Percentiles rank a stretch among this genome's conserved stretches.
phyloP scores from a whole-genome alignment of 37 sponge, comb jelly and placozoan genomes.

The Oscarella lobularis region DNA sequence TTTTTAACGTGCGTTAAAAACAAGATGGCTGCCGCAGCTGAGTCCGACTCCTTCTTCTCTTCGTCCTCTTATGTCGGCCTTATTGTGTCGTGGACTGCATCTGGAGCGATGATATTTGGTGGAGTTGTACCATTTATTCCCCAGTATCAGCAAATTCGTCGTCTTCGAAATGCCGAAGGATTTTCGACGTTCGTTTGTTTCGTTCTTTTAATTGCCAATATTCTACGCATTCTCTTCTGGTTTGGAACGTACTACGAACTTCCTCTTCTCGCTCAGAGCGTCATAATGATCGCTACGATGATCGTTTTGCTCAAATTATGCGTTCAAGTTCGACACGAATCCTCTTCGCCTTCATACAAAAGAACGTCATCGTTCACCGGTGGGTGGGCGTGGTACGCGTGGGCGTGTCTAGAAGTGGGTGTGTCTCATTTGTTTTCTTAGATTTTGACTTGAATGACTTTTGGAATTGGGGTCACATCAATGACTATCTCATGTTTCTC shows the following conservation, averaged over 20 bases:
- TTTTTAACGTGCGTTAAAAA: no score
- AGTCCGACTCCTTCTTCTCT: no score
- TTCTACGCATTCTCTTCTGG: constrained; percentile 89
- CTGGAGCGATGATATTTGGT: constrained; percentile 73
- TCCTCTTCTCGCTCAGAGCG: constrained; percentile 78
- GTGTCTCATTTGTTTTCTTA: constrained; percentile 10
- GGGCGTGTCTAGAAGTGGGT: no score
- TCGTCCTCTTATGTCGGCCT: no score
- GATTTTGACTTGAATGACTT: constrained; percentile 61
- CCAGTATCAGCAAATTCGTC: constrained; percentile 63
- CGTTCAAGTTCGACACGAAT: not conserved
- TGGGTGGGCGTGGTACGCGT: no score
- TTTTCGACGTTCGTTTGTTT: constrained; percentile 89
- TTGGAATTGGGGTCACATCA: constrained; percentile 86
- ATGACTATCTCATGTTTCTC: constrained; percentile 68
- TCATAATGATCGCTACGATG: constrained; percentile 7
- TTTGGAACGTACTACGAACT: constrained; percentile 74
- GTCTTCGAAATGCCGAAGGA: constrained; percentile 55
- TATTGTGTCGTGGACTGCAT: constrained; percentile 1
- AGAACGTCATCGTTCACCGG: no score
- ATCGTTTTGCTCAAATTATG: not conserved
- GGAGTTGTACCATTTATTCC: constrained; percentile 87
- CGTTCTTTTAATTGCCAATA: constrained; percentile 74
- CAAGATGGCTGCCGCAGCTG: no score
- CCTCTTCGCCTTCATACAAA: no score